Conservation (phyloP, 2,888 invertebrate species). For the Andrena flavipes region DNA sequence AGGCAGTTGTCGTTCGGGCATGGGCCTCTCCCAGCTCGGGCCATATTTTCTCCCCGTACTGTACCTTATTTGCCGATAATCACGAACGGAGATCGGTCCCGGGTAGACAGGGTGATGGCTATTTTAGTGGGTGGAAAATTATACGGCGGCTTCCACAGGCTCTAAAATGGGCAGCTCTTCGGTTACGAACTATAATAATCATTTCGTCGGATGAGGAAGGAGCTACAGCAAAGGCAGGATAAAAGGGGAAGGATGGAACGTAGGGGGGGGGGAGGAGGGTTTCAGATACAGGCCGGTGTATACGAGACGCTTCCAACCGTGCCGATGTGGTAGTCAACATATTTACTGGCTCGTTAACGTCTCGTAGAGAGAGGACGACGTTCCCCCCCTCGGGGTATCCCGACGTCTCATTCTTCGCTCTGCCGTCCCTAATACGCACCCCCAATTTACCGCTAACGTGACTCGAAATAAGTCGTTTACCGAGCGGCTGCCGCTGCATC, state of each 20-base stretch:
- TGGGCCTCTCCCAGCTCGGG: background rate
- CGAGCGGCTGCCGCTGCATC: slow-evolving; percentile 4
- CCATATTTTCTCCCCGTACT: slow-evolving; percentile 76
- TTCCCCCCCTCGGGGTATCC: slow-evolving; percentile 43
- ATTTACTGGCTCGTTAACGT: slow-evolving; percentile 85
- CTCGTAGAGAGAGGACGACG: slow-evolving; percentile 73
- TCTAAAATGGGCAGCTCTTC: slow-evolving; percentile 84
- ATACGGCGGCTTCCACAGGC: slow-evolving; percentile 84
- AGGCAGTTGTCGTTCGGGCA: background rate
- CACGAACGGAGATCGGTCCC: slow-evolving; percentile 79
- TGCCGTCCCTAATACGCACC: slow-evolving; percentile 56
- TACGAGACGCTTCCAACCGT: slow-evolving; percentile 66
- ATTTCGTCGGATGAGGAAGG: slow-evolving; percentile 81
- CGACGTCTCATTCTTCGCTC: slow-evolving; percentile 65
- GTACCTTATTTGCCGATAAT: slow-evolving; percentile 85
- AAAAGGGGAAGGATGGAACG: slow-evolving; percentile 19
- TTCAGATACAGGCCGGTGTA: slow-evolving; percentile 44
- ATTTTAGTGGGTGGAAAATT: slow-evolving; percentile 85
- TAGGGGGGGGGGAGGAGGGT: slow-evolving; percentile 2
- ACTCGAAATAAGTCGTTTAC: slow-evolving; percentile 60
- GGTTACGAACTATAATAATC: slow-evolving; percentile 85
- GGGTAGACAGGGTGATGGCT: slow-evolving; percentile 81
- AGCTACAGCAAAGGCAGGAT: slow-evolving; percentile 40
- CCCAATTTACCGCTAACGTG: slow-evolving; percentile 63
- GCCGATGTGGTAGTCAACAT: slow-evolving; percentile 83